Base-by-base conservation (phyloP, 2,113 vertebrate genomes). In the Cromileptes altivelis region DNA sequence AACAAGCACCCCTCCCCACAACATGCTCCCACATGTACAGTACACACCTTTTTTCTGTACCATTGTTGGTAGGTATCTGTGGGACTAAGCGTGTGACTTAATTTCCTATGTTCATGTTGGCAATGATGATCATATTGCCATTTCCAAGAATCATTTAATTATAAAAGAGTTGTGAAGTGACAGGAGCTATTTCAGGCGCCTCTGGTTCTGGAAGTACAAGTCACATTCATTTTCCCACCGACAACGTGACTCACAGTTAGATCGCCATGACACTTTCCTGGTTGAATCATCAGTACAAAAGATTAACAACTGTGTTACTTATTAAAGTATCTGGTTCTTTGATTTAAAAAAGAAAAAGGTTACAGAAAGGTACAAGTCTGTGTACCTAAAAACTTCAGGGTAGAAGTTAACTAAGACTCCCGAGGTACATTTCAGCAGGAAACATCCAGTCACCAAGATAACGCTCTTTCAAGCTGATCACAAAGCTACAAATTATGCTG, bases 1-100 rank as follows among this genome's bases (percentile, higher is more conserved):
- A 85, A 71, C n/a, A 60, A 75, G 67, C 40, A 33, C 49, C 63
- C 18, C 4, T 71, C 72, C 60, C 68, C 69, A 42, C 49, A 30
- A 56, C 84, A 73, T 68, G 78, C 78, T 77, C 30, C 49, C 64
- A 85, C 82, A 89, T 83, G 72, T 40, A 50, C n/a, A 52, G 75
- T 37, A 64, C 73, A 81, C 76, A 78, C 56, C 81, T 85, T 76
- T 60, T 52, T 45, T 45, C 9, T 56, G 23, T 50, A 50, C 49
- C 58, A 56, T 11, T 14, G 71, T 69, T 72, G 40, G 40, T 77
- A 71, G 55, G 75, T 68, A 67, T 33, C 56, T 55, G 56, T 75
- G 47, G 77, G 19, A 57, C 69, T 47, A 69, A 57, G 30, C 23
- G 9, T 33, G 30, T 70, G 33, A 74, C 56, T 80, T 63, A 7